Conservation (phyloP, 2,888 invertebrate genomes). For the Brachypalpus laphriformis region DNA sequence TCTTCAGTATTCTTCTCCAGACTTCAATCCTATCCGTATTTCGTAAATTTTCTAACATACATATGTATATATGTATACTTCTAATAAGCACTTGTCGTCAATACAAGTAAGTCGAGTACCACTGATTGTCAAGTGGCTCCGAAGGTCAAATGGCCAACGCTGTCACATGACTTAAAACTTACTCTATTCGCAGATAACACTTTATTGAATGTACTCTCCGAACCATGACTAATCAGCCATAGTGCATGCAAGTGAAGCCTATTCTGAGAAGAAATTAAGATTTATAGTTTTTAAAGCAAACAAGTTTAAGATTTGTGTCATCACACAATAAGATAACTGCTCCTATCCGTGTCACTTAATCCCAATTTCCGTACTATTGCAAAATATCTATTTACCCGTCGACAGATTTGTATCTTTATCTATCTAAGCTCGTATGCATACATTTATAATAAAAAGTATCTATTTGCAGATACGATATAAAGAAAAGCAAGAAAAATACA, state of each 20-base stretch:
- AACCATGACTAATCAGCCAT: not conserved
- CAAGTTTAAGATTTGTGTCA: not conserved
- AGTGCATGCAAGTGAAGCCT: not conserved
- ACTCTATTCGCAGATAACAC: too few species aligned
- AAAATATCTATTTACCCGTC: constrained; percentile 38
- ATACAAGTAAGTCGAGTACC: not conserved
- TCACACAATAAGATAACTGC: not conserved
- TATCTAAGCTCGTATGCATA: not conserved
- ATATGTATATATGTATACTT: too few species aligned
- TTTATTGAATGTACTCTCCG: not conserved
- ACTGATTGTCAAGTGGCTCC: not conserved
- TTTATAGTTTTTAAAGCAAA: not conserved
- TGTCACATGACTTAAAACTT: not conserved
- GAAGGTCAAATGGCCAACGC: not conserved
- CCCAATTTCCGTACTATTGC: constrained; percentile 39
- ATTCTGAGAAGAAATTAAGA: not conserved
- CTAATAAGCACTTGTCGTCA: not conserved
- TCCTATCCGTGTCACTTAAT: constrained; percentile 14
- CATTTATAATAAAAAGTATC: constrained; percentile 8
- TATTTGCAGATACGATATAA: constrained; percentile 22
- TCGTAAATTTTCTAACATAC: too few species aligned
- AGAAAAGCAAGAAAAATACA: not conserved
- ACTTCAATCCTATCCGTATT: too few species aligned
- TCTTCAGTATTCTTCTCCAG: too few species aligned
- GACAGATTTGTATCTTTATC: constrained; percentile 22